Percentiles rank a stretch among this genome's conserved stretches.
These are phyloP conservation scores for Morone chrysops DNA, from an alignment of 2,113 vertebrate genomes.

Conservation along the genomic window DNA sequence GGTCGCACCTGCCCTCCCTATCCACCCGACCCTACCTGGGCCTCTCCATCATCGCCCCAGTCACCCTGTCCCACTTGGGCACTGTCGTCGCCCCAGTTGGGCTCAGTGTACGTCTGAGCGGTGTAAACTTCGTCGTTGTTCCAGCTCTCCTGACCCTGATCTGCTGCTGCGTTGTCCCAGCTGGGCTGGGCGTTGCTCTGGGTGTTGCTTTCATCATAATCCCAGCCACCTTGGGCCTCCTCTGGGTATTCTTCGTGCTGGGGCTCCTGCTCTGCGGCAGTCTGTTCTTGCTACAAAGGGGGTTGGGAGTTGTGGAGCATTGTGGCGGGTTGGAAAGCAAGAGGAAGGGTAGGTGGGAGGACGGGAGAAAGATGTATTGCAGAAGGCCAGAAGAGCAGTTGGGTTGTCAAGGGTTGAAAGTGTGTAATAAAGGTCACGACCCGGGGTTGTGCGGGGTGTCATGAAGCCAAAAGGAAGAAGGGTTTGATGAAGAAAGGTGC, in stretches of 20 bases:
- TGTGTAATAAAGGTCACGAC: background rate
- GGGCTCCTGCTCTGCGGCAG: constrained; percentile 40
- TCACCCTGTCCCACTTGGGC: constrained; percentile 59
- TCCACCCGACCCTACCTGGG: constrained; percentile 69
- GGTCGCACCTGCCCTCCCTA: background rate
- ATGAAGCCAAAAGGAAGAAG: constrained; percentile 28
- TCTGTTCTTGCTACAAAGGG: constrained; percentile 75
- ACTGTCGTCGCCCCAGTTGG: constrained; percentile 52
- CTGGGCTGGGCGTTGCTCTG: constrained; percentile 41
- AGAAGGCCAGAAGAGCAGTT: background rate
- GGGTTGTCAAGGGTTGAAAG: background rate
- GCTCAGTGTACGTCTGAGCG: constrained; percentile 37
- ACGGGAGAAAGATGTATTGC: background rate
- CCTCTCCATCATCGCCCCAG: constrained; percentile 63
- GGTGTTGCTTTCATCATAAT: constrained; percentile 7
- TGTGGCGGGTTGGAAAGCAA: constrained; percentile 13
- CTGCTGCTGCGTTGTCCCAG: constrained; percentile 52
- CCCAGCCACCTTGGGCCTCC: constrained; percentile 49
- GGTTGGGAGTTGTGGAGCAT: background rate
- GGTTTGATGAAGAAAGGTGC: constrained; percentile 3
- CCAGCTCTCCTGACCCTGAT: constrained; percentile 40
- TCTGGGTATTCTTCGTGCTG: constrained; percentile 30
- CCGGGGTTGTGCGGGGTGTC: background rate
- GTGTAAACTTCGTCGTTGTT: background rate
- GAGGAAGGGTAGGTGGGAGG: background rate